Percentiles rank a stretch among this genome's conserved stretches.
phyloP scores from a whole-genome alignment of 2,113 vertebrate species.

The Cyanoderma ruficeps region DNA sequence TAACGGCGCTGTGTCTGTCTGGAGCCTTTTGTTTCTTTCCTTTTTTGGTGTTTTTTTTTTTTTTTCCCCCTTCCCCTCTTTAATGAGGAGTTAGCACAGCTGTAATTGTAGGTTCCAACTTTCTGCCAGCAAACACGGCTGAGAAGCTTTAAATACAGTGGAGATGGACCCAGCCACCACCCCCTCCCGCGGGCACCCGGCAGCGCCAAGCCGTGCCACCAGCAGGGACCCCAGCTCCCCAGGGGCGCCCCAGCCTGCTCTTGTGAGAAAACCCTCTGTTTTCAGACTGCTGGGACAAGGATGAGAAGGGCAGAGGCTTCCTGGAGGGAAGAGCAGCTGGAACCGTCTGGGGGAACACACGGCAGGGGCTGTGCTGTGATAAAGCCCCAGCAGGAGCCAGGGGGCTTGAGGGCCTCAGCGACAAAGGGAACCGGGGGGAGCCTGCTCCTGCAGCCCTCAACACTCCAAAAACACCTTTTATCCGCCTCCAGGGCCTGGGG shows the following conservation, averaged over 20 bases:
- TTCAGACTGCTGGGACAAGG: neutral
- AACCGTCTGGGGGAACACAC: neutral
- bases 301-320: neutral
- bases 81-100: conserved; percentile 63
- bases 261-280: neutral
- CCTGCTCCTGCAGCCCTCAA: neutral
- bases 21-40: conserved; percentile 25
- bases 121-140: conserved; percentile 6
- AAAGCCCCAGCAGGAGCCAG: conserved; percentile 48
- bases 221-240: neutral
- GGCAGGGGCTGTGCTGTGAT: neutral
- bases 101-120: conserved; percentile 61
- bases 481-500: neutral
- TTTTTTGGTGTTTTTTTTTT: neutral
- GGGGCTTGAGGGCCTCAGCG: neutral
- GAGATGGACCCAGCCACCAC: neutral
- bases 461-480: neutral
- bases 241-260: neutral
- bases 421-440: conserved; percentile 3
- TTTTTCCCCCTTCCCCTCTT: neutral
- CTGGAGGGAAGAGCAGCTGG: neutral
- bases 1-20: neutral
- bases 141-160: conserved; percentile 26
- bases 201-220: neutral
- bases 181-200: neutral